Percentiles rank a stretch among this genome's conserved stretches.
Evolutionary conservation across 2,113 vertebrate species (phyloP).

Genomic region (Limanda limanda): DNA sequence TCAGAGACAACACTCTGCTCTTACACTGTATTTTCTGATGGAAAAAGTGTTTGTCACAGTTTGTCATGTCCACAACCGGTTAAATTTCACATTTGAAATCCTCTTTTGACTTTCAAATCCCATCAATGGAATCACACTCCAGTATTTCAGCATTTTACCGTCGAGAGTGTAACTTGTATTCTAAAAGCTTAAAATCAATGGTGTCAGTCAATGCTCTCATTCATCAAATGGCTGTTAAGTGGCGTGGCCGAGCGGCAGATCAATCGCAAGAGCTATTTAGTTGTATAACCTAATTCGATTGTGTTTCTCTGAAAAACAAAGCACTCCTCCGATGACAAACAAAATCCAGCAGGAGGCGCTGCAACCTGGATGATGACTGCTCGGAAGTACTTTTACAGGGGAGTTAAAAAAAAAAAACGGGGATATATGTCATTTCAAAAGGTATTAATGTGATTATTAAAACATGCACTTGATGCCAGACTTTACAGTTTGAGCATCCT

Average conservation of each 20-base stretch:
- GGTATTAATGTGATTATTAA: neutral
- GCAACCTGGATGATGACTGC: conserved; percentile 18
- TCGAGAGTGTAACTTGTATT: neutral
- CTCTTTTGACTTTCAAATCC: neutral
- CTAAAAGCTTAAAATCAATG: conserved; percentile 43
- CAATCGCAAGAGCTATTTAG: conserved; percentile 35
- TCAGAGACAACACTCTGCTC: neutral
- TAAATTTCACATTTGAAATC: neutral
- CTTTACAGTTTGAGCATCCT: too few species aligned
- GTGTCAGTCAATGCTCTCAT: conserved; percentile 14
- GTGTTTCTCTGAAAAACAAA: neutral
- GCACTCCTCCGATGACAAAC: conserved; percentile 6
- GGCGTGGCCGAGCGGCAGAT: conserved; percentile 20
- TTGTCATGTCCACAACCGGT: neutral
- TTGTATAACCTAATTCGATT: conserved; percentile 20
- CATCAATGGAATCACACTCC: neutral
- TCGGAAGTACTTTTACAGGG: neutral
- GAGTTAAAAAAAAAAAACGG: neutral
- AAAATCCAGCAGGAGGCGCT: conserved; percentile 74
- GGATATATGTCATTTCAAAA: neutral
- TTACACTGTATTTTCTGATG: too few species aligned
- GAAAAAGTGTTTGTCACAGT: too few species aligned
- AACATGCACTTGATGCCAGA: neutral
- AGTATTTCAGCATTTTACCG: neutral
- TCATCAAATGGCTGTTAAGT: conserved; percentile 29